Base-by-base conservation (phyloP, 2,888 invertebrate genomes). In the Troglohyphantes excavatus region DNA sequence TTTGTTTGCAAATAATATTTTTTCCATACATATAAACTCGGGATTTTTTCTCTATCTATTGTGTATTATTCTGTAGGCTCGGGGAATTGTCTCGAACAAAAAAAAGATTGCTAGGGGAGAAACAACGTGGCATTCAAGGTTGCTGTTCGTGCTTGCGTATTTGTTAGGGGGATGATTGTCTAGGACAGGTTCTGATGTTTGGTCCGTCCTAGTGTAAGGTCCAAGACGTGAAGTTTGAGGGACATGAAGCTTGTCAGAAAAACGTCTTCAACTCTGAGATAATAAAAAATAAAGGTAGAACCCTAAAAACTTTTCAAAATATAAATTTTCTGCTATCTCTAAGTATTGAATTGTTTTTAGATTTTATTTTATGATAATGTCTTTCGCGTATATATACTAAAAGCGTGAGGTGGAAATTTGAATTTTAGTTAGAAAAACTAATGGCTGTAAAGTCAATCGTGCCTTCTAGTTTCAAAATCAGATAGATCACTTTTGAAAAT, bases 1-100 rank as follows among this genome's bases (percentile, higher is more conserved):
- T 85, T 78, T 86, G 78, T 86, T 86, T 86, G 78, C 78, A 86
- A 86, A 86, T 86, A 76, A 72, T 61, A 70, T 79, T 86, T 82
- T 72, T 76, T 78, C 59, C 27, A 63, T 65, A 67, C 39, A 76
- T 63, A 59, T 29, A 84, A 73, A 84, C 73, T 75, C 65, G 39
- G 73, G 26, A 63, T 63, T 39, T 83, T 73, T 59, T n/a, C 73
- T 46, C 67, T 53, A 81, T 68, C 39, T 78, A 67, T 70, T 70
- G 82, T 59, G 33, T 43, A 68, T 33, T 33, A 33, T 78, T 65
- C 65, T 29, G 65, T n/a, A 78, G 65, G 65, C 65, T 46, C 21
- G 43, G 43, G 29, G 23, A 65, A 72, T 19, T 29, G 70, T 23
- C n/a, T n/a, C 13, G 59, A 81, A 46, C 65, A 65, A 21, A 67